phyloP scores from a whole-genome alignment of 2,888 invertebrate species.

The Linnaemya tessellans region DNA sequence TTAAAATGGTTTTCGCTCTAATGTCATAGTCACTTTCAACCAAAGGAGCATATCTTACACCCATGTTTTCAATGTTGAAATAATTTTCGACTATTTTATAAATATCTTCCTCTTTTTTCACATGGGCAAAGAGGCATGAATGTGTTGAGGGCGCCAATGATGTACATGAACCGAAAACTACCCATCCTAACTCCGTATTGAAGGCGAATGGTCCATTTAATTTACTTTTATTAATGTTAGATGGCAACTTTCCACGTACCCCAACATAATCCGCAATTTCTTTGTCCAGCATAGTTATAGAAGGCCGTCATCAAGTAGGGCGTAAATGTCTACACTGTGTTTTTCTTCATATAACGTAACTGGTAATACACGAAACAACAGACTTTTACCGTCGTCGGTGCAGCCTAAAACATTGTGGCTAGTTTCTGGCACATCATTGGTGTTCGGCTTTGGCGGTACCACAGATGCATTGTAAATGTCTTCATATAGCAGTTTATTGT shows the following conservation, averaged over 20 bases:
- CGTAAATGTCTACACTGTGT: conserved; percentile 22
- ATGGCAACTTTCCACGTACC: conserved; percentile 4
- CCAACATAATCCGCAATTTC: conserved; percentile 35
- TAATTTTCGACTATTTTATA: too few species aligned
- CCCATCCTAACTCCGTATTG: conserved; percentile 66
- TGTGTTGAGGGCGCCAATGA: background rate
- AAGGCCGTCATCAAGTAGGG: conserved; percentile 45
- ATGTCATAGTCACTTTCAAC: conserved; percentile 18
- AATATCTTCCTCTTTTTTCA: too few species aligned
- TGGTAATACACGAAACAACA: conserved; percentile 49
- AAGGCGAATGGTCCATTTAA: conserved; percentile 14
- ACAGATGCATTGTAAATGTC: too few species aligned
- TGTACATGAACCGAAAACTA: too few species aligned
- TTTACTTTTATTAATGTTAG: background rate
- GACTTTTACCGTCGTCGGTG: background rate
- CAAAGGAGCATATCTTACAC: too few species aligned
- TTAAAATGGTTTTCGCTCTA: too few species aligned
- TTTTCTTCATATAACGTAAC: conserved; percentile 45
- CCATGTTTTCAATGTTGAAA: too few species aligned
- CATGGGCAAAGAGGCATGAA: conserved; percentile 53
- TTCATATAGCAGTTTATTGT: too few species aligned
- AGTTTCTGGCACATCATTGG: too few species aligned
- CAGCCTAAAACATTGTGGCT: conserved; percentile 35
- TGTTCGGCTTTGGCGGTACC: too few species aligned
- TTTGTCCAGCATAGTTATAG: conserved; percentile 37